Evolutionary conservation across 2,888 invertebrate genomes (phyloP).

Genomic region (Penaeus monodon): DNA sequence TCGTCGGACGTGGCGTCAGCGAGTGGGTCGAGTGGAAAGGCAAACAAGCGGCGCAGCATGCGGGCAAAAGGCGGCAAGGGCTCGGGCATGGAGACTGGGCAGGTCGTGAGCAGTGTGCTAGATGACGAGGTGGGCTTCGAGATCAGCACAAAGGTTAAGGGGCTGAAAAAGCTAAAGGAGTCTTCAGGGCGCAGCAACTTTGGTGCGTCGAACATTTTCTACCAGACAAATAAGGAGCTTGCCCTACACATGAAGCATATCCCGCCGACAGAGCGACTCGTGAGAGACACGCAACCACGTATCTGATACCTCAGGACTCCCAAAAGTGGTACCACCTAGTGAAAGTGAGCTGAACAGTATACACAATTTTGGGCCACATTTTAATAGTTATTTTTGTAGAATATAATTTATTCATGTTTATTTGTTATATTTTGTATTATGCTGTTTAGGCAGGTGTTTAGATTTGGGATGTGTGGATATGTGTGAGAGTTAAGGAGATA

Average conservation of each 20-base stretch:
- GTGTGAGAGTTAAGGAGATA: too few relatives aligned
- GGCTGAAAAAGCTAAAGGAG: slow-evolving; percentile 49
- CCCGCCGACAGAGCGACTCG: slow-evolving; percentile 57
- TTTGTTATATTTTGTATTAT: too few relatives aligned
- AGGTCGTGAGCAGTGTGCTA: background rate
- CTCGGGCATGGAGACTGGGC: background rate
- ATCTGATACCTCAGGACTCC: slow-evolving; percentile 52
- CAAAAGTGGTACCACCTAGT: slow-evolving; percentile 52
- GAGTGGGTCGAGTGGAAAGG: slow-evolving; percentile 18
- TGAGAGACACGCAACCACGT: too few relatives aligned
- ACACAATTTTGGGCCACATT: background rate
- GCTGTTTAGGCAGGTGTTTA: too few relatives aligned
- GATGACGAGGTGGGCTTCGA: slow-evolving; percentile 51
- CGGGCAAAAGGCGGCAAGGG: slow-evolving; percentile 5
- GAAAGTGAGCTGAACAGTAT: slow-evolving; percentile 64
- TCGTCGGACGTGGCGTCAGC: slow-evolving; percentile 29
- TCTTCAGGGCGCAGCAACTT: slow-evolving; percentile 11
- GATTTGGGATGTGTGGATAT: too few relatives aligned
- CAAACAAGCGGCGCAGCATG: slow-evolving; percentile 1
- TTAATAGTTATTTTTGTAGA: background rate
- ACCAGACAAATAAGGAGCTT: slow-evolving; percentile 67
- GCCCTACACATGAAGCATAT: slow-evolving; percentile 68
- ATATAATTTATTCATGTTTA: background rate
- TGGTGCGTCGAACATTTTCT: slow-evolving; percentile 43
- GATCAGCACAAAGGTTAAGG: slow-evolving; percentile 56